These are phyloP conservation scores for Xyliphius kryptos DNA, from an alignment of 2,113 vertebrate species.

Conservation along the genomic window DNA sequence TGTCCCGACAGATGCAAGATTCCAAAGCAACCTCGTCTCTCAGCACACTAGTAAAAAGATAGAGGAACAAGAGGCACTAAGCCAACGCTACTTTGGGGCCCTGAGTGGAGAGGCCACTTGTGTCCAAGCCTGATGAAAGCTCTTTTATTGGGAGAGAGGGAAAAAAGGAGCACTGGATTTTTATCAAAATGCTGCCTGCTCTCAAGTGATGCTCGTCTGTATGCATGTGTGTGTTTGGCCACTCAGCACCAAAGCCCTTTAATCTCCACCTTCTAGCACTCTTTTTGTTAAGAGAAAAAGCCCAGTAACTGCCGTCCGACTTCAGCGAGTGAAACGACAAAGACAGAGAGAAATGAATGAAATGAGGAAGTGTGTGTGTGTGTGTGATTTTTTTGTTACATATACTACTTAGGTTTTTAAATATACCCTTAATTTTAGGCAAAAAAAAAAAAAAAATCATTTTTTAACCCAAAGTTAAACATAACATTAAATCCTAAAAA, in stretches of 20 bases:
- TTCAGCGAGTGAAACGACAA: conserved; percentile 31
- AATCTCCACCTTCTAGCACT: conserved; percentile 61
- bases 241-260: conserved; percentile 58
- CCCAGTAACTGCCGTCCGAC: conserved; percentile 20
- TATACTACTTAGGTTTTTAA: too few species aligned
- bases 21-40: too few species aligned
- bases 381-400: too few species aligned
- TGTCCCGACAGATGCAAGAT: too few species aligned
- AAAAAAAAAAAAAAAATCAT: too few species aligned
- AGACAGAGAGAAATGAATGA: conserved; percentile 11
- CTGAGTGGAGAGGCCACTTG: conserved; percentile 62
- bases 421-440: too few species aligned
- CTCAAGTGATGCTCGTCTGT: conserved; percentile 26
- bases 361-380: conserved; percentile 20
- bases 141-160: conserved; percentile 52
- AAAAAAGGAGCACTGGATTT: conserved; percentile 53
- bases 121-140: conserved; percentile 65
- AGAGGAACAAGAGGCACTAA: conserved; percentile 29
- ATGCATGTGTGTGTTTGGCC: conserved; percentile 25
- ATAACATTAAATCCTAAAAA: too few species aligned
- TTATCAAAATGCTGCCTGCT: conserved; percentile 54
- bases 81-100: conserved; percentile 52
- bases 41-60: too few species aligned
- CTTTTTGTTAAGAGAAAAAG: conserved; percentile 55
- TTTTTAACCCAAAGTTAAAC: too few species aligned